These are phyloP conservation scores for Sinosuthora webbiana DNA, from an alignment of 2,113 vertebrate genomes.

Conservation along the genomic window DNA sequence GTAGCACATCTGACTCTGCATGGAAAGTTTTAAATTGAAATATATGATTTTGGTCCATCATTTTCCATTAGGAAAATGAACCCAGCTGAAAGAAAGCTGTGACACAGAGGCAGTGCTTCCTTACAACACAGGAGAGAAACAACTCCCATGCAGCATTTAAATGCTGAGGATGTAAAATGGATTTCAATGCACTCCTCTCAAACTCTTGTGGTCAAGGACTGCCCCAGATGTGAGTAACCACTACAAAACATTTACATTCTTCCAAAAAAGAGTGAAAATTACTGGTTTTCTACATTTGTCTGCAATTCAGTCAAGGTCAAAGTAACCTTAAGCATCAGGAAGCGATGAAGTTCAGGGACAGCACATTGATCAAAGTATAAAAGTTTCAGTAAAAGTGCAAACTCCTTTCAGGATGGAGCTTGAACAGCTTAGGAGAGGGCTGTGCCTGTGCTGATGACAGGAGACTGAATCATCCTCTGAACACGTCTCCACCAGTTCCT, in stretches of 20 bases:
- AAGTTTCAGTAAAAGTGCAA: not conserved
- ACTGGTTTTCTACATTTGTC: not conserved
- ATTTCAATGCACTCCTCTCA: not conserved
- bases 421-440: not conserved
- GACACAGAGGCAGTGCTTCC: not conserved
- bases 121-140: not conserved
- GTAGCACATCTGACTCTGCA: not conserved
- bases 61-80: not conserved
- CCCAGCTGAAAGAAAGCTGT: not conserved
- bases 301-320: not conserved
- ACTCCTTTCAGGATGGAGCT: not conserved
- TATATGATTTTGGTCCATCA: accelerated
- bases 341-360: not conserved
- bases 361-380: not conserved
- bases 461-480: not conserved
- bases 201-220: not conserved
- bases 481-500: not conserved
- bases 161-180: not conserved
- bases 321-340: not conserved
- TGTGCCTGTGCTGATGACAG: not conserved
- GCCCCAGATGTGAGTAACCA: not conserved
- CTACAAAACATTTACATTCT: not conserved
- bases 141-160: not conserved
- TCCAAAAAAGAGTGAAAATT: not conserved
- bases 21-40: not conserved